A percentile compares a stretch with the other conserved stretches of the same genome.
phyloP scores from a whole-genome alignment of 1,140 invertebrate species.

The Dendroctonus valens region DNA sequence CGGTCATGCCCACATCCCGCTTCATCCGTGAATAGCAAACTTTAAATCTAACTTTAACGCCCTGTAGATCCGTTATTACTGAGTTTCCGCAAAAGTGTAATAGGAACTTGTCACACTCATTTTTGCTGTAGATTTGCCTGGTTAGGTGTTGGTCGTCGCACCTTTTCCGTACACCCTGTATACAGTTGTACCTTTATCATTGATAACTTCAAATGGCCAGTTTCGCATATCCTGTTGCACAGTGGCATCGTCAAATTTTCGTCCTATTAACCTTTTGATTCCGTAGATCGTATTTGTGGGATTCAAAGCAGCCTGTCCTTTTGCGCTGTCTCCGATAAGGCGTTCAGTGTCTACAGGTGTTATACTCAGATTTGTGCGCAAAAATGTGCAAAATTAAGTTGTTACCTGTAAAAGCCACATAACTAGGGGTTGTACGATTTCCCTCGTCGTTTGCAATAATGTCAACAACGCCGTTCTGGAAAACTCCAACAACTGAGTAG shows the following conservation, averaged over 20 bases:
- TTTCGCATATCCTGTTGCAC: constrained; percentile 65
- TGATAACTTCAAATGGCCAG: constrained; percentile 65
- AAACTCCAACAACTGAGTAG: constrained; percentile 78
- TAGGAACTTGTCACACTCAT: no score
- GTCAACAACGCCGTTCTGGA: constrained; percentile 82
- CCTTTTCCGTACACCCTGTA: no score
- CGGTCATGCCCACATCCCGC: no score
- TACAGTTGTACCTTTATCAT: constrained; percentile 51
- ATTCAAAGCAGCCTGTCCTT: constrained; percentile 74
- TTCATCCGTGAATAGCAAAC: no score
- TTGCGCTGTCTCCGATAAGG: constrained; percentile 81
- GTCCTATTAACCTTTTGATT: constrained; percentile 42
- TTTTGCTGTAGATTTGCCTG: no score
- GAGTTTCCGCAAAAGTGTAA: no score
- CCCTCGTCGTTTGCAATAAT: constrained; percentile 93
- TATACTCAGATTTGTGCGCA: not conserved
- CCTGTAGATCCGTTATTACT: no score
- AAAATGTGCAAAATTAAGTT: not conserved
- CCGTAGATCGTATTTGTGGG: constrained; percentile 73
- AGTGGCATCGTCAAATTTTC: constrained; percentile 66
- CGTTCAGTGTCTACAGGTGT: constrained; percentile 69
- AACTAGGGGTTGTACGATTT: constrained; percentile 85
- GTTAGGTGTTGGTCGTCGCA: no score
- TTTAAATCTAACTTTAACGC: no score
- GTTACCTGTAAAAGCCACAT: constrained; percentile 77